These are phyloP conservation scores for Ophiodon elongatus DNA, from an alignment of 2,113 vertebrate species.

Conservation along the genomic window DNA sequence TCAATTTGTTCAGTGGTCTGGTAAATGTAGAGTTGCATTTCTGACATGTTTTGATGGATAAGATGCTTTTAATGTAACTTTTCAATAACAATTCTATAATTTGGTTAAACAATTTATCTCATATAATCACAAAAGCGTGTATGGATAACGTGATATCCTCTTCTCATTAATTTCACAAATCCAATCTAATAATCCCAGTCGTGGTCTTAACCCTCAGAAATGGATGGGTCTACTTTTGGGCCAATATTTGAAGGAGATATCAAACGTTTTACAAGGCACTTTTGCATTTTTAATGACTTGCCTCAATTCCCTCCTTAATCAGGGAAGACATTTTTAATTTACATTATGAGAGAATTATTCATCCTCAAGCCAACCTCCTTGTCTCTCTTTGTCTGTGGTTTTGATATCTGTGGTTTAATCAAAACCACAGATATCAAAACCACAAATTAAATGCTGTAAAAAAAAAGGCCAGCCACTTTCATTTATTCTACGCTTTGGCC, in stretches of 20 bases:
- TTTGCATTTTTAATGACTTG: slow-evolving; percentile 59
- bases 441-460: slow-evolving; percentile 40
- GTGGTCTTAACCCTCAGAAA: background rate
- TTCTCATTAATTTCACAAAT: background rate
- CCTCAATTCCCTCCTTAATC: slow-evolving; percentile 43
- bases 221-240: background rate
- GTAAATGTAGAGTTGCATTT: background rate
- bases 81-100: background rate
- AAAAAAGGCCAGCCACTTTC: slow-evolving; percentile 39
- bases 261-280: slow-evolving; percentile 41
- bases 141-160: background rate
- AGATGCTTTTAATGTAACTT: background rate
- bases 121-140: background rate
- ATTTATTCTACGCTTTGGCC: slow-evolving; percentile 53
- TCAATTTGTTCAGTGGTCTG: background rate
- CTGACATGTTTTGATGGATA: background rate
- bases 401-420: slow-evolving; percentile 38
- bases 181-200: background rate
- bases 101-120: background rate
- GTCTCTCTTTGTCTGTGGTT: slow-evolving; percentile 42
- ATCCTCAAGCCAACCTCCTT: slow-evolving; percentile 22
- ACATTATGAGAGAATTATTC: slow-evolving; percentile 46
- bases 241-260: slow-evolving; percentile 43
- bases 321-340: slow-evolving; percentile 38
- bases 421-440: too few species aligned